Conservation (phyloP, 2,797 vertebrate species). For the Microchirus variegatus region DNA sequence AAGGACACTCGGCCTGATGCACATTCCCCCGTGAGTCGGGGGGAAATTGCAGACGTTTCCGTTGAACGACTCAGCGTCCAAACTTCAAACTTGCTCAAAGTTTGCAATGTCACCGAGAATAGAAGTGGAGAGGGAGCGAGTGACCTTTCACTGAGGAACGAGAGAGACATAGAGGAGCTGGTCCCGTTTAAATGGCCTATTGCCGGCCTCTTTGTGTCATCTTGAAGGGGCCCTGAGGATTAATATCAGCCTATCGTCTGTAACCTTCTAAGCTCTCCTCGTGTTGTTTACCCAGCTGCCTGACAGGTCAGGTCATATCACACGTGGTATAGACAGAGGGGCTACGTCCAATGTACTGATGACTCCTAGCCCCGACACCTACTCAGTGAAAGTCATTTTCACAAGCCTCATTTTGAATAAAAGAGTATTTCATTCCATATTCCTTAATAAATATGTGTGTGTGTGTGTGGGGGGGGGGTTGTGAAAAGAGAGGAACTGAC, state of each 20-base stretch:
- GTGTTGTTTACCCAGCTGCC: conserved; percentile 50
- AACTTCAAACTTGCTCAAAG: conserved; percentile 45
- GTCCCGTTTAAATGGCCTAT: conserved; percentile 15
- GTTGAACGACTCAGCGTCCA: conserved; percentile 51
- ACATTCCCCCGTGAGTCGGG: conserved; percentile 34
- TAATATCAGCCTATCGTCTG: conserved; percentile 39
- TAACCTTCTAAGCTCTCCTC: conserved; percentile 25
- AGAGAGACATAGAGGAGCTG: conserved; percentile 20
- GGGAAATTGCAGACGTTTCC: conserved; percentile 59
- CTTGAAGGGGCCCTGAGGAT: conserved; percentile 39
- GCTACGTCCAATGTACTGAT: conserved; percentile 39
- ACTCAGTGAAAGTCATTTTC: conserved; percentile 51
- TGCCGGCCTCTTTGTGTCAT: conserved; percentile 28
- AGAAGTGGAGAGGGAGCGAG: conserved; percentile 24
- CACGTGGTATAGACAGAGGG: conserved; percentile 8
- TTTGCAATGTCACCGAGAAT: conserved; percentile 25
- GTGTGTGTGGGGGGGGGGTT: conserved; percentile 29
- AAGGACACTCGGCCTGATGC: conserved; percentile 61
- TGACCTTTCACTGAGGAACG: conserved; percentile 27
- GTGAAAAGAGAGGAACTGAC: conserved; percentile 51
- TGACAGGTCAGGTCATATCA: conserved; percentile 57
- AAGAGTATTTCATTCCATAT: conserved; percentile 66
- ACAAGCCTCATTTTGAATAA: conserved; percentile 56
- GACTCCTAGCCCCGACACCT: conserved; percentile 34
- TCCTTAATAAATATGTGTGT: conserved; percentile 60